These are phyloP conservation scores for Tetraneura akinire DNA, from an alignment of 1,140 invertebrate species.

Conservation along the genomic window DNA sequence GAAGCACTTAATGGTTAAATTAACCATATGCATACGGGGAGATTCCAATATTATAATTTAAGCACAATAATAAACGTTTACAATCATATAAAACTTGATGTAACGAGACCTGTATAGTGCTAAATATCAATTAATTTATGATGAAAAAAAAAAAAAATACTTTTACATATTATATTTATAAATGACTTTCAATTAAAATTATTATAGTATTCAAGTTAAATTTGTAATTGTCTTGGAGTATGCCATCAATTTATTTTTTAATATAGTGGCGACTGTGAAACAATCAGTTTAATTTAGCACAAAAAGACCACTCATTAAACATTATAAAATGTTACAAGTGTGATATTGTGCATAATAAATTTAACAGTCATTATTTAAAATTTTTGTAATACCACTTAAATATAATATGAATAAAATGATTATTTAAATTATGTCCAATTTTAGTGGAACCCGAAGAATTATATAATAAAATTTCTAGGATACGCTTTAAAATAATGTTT, in stretches of 20 bases:
- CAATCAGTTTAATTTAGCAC: slow-evolving; percentile 14
- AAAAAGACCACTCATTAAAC: slow-evolving; percentile 26
- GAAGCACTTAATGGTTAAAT: background rate
- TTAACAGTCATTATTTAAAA: no score
- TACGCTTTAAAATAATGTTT: slow-evolving; percentile 3
- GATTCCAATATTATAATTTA: slow-evolving; percentile 18
- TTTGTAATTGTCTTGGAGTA: slow-evolving; percentile 39
- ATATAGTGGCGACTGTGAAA: slow-evolving; percentile 26
- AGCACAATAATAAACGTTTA: slow-evolving; percentile 1
- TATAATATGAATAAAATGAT: no score
- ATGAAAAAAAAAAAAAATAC: background rate
- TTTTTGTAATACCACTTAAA: no score
- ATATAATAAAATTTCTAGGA: background rate
- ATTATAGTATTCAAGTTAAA: background rate
- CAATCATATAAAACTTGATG: background rate
- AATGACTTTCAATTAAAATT: background rate
- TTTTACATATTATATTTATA: background rate
- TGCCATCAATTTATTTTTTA: background rate
- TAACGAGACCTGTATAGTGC: slow-evolving; percentile 1
- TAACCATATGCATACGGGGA: slow-evolving; percentile 3
- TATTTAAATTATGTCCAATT: background rate
- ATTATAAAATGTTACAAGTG: background rate
- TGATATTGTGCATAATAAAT: slow-evolving; percentile 11
- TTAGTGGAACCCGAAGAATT: slow-evolving; percentile 13
- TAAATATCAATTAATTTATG: background rate